Evolutionary conservation across 2,888 invertebrate genomes (phyloP).

Genomic region (Napeogenes sylphis): DNA sequence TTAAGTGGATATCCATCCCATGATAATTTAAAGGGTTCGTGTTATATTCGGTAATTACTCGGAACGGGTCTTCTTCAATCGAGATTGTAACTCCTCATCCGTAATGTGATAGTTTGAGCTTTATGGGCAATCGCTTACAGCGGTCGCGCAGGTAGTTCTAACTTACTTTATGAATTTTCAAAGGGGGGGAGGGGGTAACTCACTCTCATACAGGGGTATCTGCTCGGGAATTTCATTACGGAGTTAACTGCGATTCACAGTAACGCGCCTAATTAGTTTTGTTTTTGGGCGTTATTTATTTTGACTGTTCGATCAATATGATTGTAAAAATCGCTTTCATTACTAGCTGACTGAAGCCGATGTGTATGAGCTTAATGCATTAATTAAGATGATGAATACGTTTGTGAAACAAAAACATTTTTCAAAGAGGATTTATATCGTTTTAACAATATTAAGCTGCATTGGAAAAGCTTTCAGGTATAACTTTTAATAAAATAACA

Average conservation of each 20-base stretch:
- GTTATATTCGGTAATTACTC: slow-evolving; percentile 17
- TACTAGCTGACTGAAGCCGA: slow-evolving; percentile 5
- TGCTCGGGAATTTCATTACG: slow-evolving; percentile 54
- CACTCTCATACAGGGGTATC: slow-evolving; percentile 12
- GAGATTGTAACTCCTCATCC: slow-evolving; percentile 24
- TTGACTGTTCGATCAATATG: slow-evolving; percentile 21
- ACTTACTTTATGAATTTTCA: slow-evolving; percentile 28
- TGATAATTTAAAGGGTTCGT: slow-evolving; percentile 11
- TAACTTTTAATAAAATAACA: too few relatives aligned
- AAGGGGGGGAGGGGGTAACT: slow-evolving; percentile 16
- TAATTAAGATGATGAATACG: too few relatives aligned
- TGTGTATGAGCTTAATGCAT: slow-evolving; percentile 5
- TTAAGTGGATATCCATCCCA: slow-evolving; percentile 3
- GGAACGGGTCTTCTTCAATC: slow-evolving; percentile 11
- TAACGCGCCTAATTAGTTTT: slow-evolving; percentile 49
- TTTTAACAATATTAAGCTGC: too few relatives aligned
- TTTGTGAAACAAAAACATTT: too few relatives aligned
- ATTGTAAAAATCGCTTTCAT: slow-evolving; percentile 12
- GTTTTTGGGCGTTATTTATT: slow-evolving; percentile 48
- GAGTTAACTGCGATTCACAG: slow-evolving; percentile 46
- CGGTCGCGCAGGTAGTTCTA: slow-evolving; percentile 28
- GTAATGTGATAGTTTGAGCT: slow-evolving; percentile 25
- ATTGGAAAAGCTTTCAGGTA: too few relatives aligned
- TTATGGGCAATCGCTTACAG: slow-evolving; percentile 30
- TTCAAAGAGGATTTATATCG: too few relatives aligned